phyloP scores from a whole-genome alignment of 2,888 invertebrate genomes.

The Callinectes sapidus region DNA sequence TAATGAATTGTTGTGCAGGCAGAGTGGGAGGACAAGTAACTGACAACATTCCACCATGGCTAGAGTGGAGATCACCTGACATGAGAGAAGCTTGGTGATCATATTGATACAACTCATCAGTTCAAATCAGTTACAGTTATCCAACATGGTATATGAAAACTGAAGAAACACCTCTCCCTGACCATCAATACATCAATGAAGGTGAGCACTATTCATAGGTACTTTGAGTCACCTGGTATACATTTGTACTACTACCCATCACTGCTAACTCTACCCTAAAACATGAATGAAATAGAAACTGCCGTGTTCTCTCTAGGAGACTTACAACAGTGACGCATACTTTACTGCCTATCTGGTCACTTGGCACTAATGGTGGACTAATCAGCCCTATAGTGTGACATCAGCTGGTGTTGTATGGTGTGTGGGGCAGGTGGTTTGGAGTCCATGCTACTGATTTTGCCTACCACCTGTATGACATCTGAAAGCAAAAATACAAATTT shows the following conservation, averaged over 20 bases:
- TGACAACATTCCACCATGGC: too few species aligned
- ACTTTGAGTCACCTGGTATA: background rate
- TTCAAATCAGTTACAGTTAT: background rate
- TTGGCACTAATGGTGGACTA: slow-evolving; percentile 10
- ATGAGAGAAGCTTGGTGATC: too few species aligned
- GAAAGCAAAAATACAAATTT: background rate
- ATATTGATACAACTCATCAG: too few species aligned
- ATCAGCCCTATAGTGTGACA: background rate
- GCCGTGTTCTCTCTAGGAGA: background rate
- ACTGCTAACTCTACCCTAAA: slow-evolving; percentile 11
- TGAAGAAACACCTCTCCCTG: background rate
- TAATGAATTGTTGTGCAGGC: too few species aligned
- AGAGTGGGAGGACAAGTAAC: too few species aligned
- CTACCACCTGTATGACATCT: slow-evolving; percentile 14
- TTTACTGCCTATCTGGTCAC: background rate
- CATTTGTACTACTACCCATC: slow-evolving; percentile 4
- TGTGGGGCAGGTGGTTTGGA: background rate
- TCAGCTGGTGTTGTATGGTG: background rate
- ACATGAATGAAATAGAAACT: background rate
- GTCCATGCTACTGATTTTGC: background rate
- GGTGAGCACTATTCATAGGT: background rate
- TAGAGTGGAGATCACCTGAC: too few species aligned
- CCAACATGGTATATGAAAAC: background rate
- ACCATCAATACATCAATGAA: background rate
- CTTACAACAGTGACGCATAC: background rate